Evolutionary conservation across 2,888 invertebrate genomes (phyloP), one percentile per base, ranked within the genome.

Genomic region (Drosophila suboccidentalis): DNA sequence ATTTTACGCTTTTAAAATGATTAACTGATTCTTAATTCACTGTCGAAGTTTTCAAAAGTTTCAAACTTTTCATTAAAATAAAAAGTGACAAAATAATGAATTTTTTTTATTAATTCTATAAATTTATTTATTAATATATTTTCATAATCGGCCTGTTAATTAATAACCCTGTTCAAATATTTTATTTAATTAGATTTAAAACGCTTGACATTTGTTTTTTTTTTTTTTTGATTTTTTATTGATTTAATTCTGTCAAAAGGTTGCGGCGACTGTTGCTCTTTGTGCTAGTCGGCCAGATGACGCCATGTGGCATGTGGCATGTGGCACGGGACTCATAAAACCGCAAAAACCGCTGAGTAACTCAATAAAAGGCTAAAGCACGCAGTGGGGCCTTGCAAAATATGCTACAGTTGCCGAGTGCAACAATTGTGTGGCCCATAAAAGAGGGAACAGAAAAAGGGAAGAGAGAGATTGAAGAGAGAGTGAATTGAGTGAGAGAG

Each of bases 271-370:
- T 77, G 65, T 74, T 63, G 74, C 73, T 57, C 41, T 34, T 22
- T 19, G 53, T 26, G 13, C 39, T 29, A 41, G 53, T 41, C 17
- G 36, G 1, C 9, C 2, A 66, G 68, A 84, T 82, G 86, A 81
- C 83, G 87, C 74, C 58, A 58, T 54, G 57, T 44, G 22, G 55
- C 78, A 61, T 50, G 77, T 60, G 62, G 66, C 43, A 61, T 51
- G 78, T 63, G 67, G 68, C 44, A 66, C 34, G 75, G 61, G 64
- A 70, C 62, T 67, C 68, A 72, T 83, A 83, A 79, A 83, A 70
- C 65, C 73, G 47, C 76, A 71, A 55, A 80, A 71, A 51, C 75
- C 68, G 79, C 68, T 71, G 69, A 79, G 79, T 73, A 79, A 78
- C 78, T 79, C 60, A 76, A 80, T 79, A 74, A 78, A 78, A 61